Conservation (phyloP, 2,113 vertebrate species). For the Malurus cyaneus region DNA sequence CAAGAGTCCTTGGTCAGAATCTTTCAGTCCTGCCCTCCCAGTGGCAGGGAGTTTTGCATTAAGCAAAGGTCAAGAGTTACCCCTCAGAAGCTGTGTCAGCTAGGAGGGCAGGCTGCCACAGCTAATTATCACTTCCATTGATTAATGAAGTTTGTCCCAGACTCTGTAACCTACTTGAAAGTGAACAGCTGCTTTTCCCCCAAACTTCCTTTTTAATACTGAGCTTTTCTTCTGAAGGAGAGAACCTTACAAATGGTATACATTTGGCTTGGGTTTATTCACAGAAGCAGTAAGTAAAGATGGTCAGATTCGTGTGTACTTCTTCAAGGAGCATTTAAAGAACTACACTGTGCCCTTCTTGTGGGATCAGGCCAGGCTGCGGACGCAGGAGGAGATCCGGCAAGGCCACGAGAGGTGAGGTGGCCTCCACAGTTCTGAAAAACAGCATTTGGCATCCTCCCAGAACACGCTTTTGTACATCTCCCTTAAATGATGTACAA, state of each 20-base stretch:
- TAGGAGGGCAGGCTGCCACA: background rate
- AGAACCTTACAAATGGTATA: background rate
- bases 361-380: conserved; percentile 80
- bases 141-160: background rate
- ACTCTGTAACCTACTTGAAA: background rate
- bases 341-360: conserved; percentile 78
- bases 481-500: background rate
- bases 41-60: background rate
- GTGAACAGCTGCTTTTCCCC: background rate
- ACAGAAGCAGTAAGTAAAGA: conserved; percentile 85
- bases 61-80: background rate
- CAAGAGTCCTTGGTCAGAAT: background rate
- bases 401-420: conserved; percentile 52
- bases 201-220: background rate
- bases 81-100: background rate
- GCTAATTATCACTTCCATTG: background rate
- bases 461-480: background rate
- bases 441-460: background rate
- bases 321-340: conserved; percentile 76
- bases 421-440: background rate
- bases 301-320: conserved; percentile 89
- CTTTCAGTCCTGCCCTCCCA: background rate
- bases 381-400: conserved; percentile 76
- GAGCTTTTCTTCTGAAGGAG: background rate
- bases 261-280: background rate